Evolutionary conservation across 2,888 invertebrate species (phyloP).

Genomic region (Rhynchonema sp.): DNA sequence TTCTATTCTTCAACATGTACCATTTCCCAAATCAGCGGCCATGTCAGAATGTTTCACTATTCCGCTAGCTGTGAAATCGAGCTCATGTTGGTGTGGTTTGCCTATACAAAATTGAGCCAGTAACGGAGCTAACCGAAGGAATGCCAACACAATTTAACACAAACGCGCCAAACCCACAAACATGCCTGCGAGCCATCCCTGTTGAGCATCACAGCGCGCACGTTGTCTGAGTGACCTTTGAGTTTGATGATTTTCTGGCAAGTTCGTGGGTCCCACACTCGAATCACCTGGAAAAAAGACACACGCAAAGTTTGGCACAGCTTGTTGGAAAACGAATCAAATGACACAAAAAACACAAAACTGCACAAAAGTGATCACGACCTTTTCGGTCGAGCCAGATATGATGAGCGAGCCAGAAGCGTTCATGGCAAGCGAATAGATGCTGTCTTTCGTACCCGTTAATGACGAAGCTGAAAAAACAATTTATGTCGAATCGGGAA

Average conservation of each 20-base stretch:
- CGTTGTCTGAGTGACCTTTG: slow-evolving; percentile 89
- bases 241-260: slow-evolving; percentile 85
- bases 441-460: slow-evolving; percentile 88
- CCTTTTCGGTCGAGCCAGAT: slow-evolving; percentile 86
- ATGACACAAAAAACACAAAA: no score
- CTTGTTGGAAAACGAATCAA: no score
- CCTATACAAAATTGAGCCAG: no score
- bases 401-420: slow-evolving; percentile 82
- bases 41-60: no score
- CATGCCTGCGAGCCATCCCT: slow-evolving; percentile 57
- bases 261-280: slow-evolving; percentile 90
- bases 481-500: background rate
- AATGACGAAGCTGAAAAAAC: slow-evolving; percentile 59
- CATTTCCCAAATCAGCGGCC: no score
- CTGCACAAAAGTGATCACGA: no score
- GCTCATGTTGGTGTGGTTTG: no score
- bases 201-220: slow-evolving; percentile 79
- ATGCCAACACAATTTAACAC: background rate
- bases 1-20: no score
- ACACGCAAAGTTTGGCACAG: no score
- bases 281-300: slow-evolving; percentile 40
- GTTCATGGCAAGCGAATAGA: slow-evolving; percentile 96
- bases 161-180: background rate
- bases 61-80: no score
- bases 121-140: no score